Percentiles rank a stretch among this genome's conserved stretches.
These are phyloP conservation scores for Ips typographus DNA, from an alignment of 1,140 invertebrate genomes.

Conservation along the genomic window DNA sequence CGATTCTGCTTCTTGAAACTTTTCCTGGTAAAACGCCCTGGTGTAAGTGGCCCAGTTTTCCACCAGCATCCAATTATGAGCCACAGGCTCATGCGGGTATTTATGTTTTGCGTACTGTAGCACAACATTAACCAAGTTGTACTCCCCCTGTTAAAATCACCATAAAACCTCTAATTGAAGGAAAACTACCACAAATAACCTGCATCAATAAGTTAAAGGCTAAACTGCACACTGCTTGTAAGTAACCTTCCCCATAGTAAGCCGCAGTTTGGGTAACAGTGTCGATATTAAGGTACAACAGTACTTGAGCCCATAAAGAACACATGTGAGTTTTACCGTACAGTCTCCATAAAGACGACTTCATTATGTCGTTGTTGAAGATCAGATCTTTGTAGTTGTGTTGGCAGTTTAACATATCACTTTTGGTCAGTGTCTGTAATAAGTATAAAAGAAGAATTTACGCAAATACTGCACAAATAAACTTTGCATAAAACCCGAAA, in stretches of 20 bases:
- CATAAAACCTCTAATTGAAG: neutral
- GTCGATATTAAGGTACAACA: slow-evolving; percentile 72
- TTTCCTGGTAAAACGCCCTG: slow-evolving; percentile 63
- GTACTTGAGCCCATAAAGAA: slow-evolving; percentile 73
- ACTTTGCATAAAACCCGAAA: neutral
- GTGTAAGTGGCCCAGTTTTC: slow-evolving; percentile 65
- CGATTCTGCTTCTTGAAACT: slow-evolving; percentile 74
- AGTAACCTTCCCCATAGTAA: slow-evolving; percentile 69
- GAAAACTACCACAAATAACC: slow-evolving; percentile 4
- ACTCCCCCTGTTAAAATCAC: slow-evolving; percentile 55
- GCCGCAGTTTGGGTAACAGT: slow-evolving; percentile 58
- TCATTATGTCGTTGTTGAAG: slow-evolving; percentile 74
- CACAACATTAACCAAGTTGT: slow-evolving; percentile 57
- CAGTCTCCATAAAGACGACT: slow-evolving; percentile 80
- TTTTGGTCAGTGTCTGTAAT: slow-evolving; percentile 76
- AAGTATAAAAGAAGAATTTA: neutral
- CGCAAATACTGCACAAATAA: neutral
- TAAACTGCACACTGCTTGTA: slow-evolving; percentile 71
- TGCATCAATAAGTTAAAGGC: slow-evolving; percentile 64
- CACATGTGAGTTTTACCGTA: slow-evolving; percentile 85
- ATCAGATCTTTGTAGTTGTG: slow-evolving; percentile 80
- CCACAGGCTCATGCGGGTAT: slow-evolving; percentile 63
- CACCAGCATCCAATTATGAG: slow-evolving; percentile 68
- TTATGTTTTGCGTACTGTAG: slow-evolving; percentile 60
- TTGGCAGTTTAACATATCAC: slow-evolving; percentile 82